These are phyloP conservation scores for Adelosebastes latens DNA, from an alignment of 2,797 vertebrate species.

Conservation along the genomic window DNA sequence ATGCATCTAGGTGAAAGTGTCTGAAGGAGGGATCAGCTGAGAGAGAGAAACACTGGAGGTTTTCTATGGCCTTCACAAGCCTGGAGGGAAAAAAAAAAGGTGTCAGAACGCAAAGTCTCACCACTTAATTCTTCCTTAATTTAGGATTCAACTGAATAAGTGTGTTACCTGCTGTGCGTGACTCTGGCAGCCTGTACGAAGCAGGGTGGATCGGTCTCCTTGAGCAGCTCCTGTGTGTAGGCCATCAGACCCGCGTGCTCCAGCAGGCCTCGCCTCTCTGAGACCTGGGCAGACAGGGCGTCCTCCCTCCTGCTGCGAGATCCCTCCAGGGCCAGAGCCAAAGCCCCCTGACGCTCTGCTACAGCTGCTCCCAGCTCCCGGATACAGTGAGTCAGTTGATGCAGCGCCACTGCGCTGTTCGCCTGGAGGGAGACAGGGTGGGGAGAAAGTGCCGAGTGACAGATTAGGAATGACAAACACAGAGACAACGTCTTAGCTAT, in stretches of 20 bases:
- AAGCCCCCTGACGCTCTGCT: constrained; percentile 86
- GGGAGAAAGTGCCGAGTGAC: background rate
- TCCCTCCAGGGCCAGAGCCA: constrained; percentile 88
- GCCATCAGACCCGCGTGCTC: constrained; percentile 92
- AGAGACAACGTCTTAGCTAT: background rate
- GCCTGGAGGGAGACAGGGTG: constrained; percentile 74
- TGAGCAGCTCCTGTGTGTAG: constrained; percentile 95
- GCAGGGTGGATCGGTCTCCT: constrained; percentile 93
- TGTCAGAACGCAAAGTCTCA: background rate
- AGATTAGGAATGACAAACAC: background rate
- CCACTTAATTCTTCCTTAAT: background rate
- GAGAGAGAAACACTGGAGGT: constrained; percentile 90
- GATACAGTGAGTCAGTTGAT: constrained; percentile 89
- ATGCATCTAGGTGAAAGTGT: constrained; percentile 91
- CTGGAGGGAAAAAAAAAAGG: constrained; percentile 65
- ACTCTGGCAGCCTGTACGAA: constrained; percentile 94
- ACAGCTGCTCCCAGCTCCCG: constrained; percentile 87
- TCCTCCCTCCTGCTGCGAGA: constrained; percentile 84
- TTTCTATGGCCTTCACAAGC: constrained; percentile 89
- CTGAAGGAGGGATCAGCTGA: constrained; percentile 90
- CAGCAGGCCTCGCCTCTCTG: constrained; percentile 89
- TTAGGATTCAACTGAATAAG: background rate
- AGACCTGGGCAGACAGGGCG: constrained; percentile 87
- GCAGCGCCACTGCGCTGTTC: constrained; percentile 89
- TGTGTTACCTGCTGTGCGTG: constrained; percentile 89